phyloP scores from a whole-genome alignment of 2,888 invertebrate species.

The Drosophila austrosaltans region DNA sequence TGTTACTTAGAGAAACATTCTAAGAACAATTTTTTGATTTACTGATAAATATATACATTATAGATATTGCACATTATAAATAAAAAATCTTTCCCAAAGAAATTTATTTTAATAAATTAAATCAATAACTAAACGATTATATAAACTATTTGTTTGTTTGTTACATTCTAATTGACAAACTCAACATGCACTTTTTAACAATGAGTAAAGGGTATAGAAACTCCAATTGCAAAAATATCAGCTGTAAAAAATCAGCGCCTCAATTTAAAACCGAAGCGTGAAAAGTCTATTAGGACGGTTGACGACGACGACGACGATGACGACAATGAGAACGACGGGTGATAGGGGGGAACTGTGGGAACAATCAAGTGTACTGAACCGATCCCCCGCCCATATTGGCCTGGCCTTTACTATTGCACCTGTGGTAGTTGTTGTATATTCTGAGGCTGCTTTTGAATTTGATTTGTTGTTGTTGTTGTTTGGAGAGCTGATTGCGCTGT shows the following conservation, averaged over 20 bases:
- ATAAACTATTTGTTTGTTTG: not conserved
- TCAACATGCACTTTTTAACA: not conserved
- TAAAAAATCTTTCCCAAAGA: too few species aligned
- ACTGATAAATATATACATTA: too few species aligned
- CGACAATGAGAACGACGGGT: slow-evolving; percentile 39
- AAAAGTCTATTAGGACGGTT: slow-evolving; percentile 72
- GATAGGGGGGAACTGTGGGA: slow-evolving; percentile 63
- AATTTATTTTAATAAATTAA: not conserved
- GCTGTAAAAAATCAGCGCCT: slow-evolving; percentile 72
- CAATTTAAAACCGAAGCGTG: slow-evolving; percentile 78
- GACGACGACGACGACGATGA: slow-evolving; percentile 41
- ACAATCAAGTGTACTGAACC: slow-evolving; percentile 73
- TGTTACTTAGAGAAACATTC: too few species aligned
- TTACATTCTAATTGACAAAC: not conserved
- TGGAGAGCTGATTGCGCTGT: slow-evolving; percentile 11
- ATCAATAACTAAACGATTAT: slow-evolving; percentile 11
- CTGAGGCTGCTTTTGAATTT: slow-evolving; percentile 54
- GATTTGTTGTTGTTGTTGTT: slow-evolving; percentile 49
- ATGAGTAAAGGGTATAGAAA: not conserved
- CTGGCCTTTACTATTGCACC: slow-evolving; percentile 35
- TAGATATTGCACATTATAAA: too few species aligned
- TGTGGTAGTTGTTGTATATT: slow-evolving; percentile 42
- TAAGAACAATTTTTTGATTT: too few species aligned
- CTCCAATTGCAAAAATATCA: slow-evolving; percentile 46
- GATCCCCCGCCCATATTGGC: slow-evolving; percentile 46